These are phyloP conservation scores for Dicycla oo DNA, from an alignment of 2,888 invertebrate species.

Conservation along the genomic window DNA sequence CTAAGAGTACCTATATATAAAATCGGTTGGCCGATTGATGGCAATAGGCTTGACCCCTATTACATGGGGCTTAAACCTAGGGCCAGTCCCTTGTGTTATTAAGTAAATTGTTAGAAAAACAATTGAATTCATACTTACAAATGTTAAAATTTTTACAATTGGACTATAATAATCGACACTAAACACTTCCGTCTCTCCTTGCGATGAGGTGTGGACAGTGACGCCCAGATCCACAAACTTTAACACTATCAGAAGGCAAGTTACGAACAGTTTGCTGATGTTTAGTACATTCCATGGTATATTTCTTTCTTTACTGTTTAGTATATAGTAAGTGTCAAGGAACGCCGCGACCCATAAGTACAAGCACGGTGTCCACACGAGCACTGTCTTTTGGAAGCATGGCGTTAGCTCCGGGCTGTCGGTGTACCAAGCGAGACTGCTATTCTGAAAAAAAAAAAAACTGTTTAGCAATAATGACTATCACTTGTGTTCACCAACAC, in stretches of 20 bases:
- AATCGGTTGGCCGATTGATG: no score
- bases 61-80: no score
- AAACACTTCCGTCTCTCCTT: slow-evolving; percentile 88
- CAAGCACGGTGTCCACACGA: slow-evolving; percentile 97
- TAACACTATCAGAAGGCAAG: slow-evolving; percentile 91
- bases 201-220: slow-evolving; percentile 90
- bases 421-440: slow-evolving; percentile 94
- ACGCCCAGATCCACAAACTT: slow-evolving; percentile 93
- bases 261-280: slow-evolving; percentile 92
- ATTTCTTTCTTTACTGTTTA: slow-evolving; percentile 93
- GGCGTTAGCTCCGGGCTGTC: slow-evolving; percentile 95
- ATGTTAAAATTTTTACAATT: slow-evolving; percentile 93
- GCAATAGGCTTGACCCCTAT: no score
- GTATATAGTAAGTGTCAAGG: slow-evolving; percentile 94
- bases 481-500: no score
- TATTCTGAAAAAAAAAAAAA: slow-evolving; percentile 91
- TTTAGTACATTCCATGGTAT: slow-evolving; percentile 95
- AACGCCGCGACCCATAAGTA: slow-evolving; percentile 95
- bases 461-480: background rate
- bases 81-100: no score
- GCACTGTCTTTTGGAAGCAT: slow-evolving; percentile 97
- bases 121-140: slow-evolving; percentile 92
- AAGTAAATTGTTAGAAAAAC: slow-evolving; percentile 1
- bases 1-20: no score
- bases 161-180: slow-evolving; percentile 95